Base-by-base conservation (phyloP, 1,140 invertebrate genomes). In the Anadara kagoshimensis region DNA sequence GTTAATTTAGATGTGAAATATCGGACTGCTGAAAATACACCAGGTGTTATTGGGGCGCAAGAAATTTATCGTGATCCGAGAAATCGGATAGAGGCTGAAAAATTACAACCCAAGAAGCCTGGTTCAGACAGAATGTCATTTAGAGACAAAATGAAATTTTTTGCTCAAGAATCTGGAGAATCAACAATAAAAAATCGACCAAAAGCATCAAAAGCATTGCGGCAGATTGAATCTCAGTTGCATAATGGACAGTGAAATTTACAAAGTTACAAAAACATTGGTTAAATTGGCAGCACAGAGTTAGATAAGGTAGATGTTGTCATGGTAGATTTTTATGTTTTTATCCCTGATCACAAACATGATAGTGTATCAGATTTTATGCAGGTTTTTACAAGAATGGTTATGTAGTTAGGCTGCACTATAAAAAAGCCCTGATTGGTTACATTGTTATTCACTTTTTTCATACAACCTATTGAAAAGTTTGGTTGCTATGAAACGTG, bases 41-140 rank as follows among this genome's bases (percentile, higher is more conserved):
- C 87, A 8, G 81, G 76, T 47, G 86, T 88, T 11, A 86, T 90
- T 63, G 90, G 90, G 18, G 80, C 88, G 1, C 88, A 90, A 73
- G 90, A 91, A 81, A 83, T 91, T 5, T 91, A 91, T 75, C 82
- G 89, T 18, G 90, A 91, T 71, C 90, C 90, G 0, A 76, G 90
- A 16, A 81, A 82, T 29, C 72, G 88, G 45, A 88, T 90, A 44
- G 83, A 87, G 62, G 88, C 90, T 43, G 82, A 80, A 8, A 73
- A 80, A 26, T 78, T 80, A 59, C 44, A 22, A 5, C 53, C 53
- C 0, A 78, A 78, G 54, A 80, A 70, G 49, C 64, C 59, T 63
- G 80, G 45, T 16, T 44, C 76, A 16, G 86, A 88, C 26, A 77
- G 83, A 53, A 82, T 88, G 80, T 86, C 83, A 14, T 90, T 90